Evolutionary conservation across 2,888 invertebrate genomes (phyloP), one percentile per base, ranked within the genome.

Genomic region (Leucania comma): DNA sequence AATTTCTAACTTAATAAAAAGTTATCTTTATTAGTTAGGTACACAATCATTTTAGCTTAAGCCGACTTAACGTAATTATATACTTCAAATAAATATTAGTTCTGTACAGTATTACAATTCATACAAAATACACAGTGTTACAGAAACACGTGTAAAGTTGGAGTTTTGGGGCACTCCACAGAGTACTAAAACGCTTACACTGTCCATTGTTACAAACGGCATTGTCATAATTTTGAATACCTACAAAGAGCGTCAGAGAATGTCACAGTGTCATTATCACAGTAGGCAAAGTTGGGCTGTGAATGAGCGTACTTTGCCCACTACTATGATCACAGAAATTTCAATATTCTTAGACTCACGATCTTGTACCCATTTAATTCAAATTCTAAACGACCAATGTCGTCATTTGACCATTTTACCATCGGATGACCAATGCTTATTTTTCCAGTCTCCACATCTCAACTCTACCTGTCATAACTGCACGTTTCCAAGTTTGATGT

Each of bases 101-200:
- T 54, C 5, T 26, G 20, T 12, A 35, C 17, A 57, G n/a, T 24
- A n/a, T 8, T 29, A 42, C 24, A 12, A 42, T 38, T 63, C 12
- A 56, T n/a, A 67, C 29, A 53, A 46, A 65, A 75, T 24, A 50
- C 17, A 53, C 12, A 58, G n/a, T 59, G 4, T n/a, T 35, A 26
- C 50, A 54, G 22, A 29, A 57, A 42, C 38, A 59, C 32, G 24
- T 22, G 51, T 53, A 24, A 57, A 22, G 22, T 1, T 17, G 12
- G 5, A 10, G 24, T 50, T 48, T 68, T 29, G 14, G 20, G 29
- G n/a, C 4, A 24, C 22, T 35, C 22, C 56, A 56, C 6, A 56
- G 56, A 35, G n/a, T n/a, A 56, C 2, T 12, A 14, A 35, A 2
- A n/a, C 5, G 22, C 32, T 6, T 56, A 14, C 2, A 6, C n/a